Percentiles rank a stretch among this genome's conserved stretches.
Evolutionary conservation across 2,888 invertebrate species (phyloP).

Genomic region (Agrochola litura): DNA sequence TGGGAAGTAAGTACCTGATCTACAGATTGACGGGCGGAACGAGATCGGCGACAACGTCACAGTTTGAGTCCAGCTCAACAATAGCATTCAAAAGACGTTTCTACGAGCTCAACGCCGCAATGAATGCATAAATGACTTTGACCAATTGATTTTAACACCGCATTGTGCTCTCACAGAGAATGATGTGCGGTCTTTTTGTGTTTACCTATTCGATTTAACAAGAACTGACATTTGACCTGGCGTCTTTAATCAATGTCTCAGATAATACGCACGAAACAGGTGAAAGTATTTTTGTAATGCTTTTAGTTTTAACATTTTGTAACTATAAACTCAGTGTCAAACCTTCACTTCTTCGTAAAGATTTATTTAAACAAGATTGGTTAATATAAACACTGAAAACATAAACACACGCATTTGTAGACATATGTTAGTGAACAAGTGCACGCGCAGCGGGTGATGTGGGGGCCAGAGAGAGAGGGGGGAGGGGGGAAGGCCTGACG

Average conservation of each 20-base stretch:
- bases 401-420: constrained; percentile 87
- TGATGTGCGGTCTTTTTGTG: constrained; percentile 73
- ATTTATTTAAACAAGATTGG: constrained; percentile 81
- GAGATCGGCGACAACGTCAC: constrained; percentile 78
- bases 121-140: constrained; percentile 86
- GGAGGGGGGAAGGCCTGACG: constrained; percentile 72
- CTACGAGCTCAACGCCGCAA: constrained; percentile 73
- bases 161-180: constrained; percentile 76
- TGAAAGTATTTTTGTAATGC: constrained; percentile 62
- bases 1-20: constrained; percentile 70
- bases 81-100: constrained; percentile 81
- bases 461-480: constrained; percentile 50
- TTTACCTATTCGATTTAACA: constrained; percentile 71
- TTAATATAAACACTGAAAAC: constrained; percentile 83
- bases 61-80: constrained; percentile 83
- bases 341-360: constrained; percentile 72
- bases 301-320: constrained; percentile 65
- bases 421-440: constrained; percentile 86
- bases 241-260: constrained; percentile 67
- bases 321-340: constrained; percentile 74
- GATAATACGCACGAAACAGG: constrained; percentile 58
- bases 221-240: constrained; percentile 70
- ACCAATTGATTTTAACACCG: constrained; percentile 88
- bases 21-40: constrained; percentile 76
- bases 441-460: constrained; percentile 81